Evolutionary conservation across 2,888 invertebrate species (phyloP).

Genomic region (Chalcis sispes): DNA sequence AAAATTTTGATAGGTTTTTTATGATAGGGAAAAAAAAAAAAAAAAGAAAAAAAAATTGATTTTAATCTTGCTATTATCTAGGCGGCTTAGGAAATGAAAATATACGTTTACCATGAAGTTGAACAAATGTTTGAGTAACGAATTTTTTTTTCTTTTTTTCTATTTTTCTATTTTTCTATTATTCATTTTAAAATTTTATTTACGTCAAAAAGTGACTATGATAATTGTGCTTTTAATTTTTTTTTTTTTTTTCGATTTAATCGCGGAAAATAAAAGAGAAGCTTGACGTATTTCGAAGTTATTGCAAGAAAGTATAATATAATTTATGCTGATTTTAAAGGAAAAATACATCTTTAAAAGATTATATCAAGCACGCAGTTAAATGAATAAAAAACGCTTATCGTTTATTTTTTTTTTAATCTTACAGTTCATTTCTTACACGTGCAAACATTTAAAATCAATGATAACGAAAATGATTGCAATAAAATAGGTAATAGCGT

Average conservation of each 20-base stretch:
- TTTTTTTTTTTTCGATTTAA: conserved; percentile 11
- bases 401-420: background rate
- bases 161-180: background rate
- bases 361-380: background rate
- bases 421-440: background rate
- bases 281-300: conserved; percentile 8
- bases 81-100: background rate
- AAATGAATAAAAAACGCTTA: conserved; percentile 24
- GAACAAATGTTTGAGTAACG: conserved; percentile 2
- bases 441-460: conserved; percentile 4
- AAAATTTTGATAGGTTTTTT: conserved; percentile 13
- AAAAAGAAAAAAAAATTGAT: conserved; percentile 6
- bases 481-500: background rate
- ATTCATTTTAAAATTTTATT: background rate
- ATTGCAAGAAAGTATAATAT: conserved; percentile 24
- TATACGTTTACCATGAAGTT: background rate
- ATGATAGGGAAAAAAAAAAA: background rate
- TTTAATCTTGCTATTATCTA: background rate
- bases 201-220: background rate
- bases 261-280: conserved; percentile 11
- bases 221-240: conserved; percentile 3
- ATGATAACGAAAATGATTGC: background rate
- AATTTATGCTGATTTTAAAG: conserved; percentile 12
- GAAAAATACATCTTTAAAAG: conserved; percentile 20
- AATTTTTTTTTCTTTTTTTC: background rate